A percentile compares a stretch with the other conserved stretches of the same genome.
phyloP scores from a whole-genome alignment of 2,888 invertebrate species.

The Epinotia nisella region DNA sequence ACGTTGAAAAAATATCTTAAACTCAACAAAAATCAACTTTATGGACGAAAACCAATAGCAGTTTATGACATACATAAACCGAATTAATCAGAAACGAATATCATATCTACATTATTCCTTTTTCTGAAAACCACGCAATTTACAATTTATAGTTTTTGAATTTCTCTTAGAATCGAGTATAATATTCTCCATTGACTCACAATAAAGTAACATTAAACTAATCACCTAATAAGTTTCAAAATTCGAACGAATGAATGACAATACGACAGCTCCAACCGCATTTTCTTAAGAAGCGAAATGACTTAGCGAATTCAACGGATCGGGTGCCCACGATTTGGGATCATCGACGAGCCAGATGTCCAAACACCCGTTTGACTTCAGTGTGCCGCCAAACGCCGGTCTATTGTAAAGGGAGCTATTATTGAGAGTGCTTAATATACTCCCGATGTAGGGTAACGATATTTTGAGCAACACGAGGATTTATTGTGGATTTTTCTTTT shows the following conservation, averaged over 20 bases:
- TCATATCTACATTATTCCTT: background rate
- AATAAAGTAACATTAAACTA: slow-evolving; percentile 33
- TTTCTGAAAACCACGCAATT: slow-evolving; percentile 8
- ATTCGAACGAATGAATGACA: slow-evolving; percentile 48
- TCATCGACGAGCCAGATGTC: slow-evolving; percentile 77
- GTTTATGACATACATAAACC: background rate
- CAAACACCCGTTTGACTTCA: slow-evolving; percentile 70
- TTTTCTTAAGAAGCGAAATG: slow-evolving; percentile 56
- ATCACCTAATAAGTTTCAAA: slow-evolving; percentile 43
- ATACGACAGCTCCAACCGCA: slow-evolving; percentile 54
- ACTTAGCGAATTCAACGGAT: slow-evolving; percentile 62
- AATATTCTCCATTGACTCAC: slow-evolving; percentile 14
- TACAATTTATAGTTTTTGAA: no score
- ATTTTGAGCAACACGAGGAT: slow-evolving; percentile 11
- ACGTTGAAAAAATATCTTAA: no score
- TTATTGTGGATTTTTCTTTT: background rate
- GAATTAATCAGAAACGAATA: background rate
- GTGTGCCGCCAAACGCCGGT: slow-evolving; percentile 71
- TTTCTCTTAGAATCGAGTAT: background rate
- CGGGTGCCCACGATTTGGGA: slow-evolving; percentile 60
- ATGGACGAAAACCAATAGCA: background rate
- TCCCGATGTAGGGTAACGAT: slow-evolving; percentile 62
- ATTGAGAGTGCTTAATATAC: slow-evolving; percentile 78
- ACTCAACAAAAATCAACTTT: background rate
- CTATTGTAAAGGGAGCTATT: slow-evolving; percentile 73